Conservation (phyloP, 1,140 invertebrate genomes). For the Leptopilina clavipes region DNA sequence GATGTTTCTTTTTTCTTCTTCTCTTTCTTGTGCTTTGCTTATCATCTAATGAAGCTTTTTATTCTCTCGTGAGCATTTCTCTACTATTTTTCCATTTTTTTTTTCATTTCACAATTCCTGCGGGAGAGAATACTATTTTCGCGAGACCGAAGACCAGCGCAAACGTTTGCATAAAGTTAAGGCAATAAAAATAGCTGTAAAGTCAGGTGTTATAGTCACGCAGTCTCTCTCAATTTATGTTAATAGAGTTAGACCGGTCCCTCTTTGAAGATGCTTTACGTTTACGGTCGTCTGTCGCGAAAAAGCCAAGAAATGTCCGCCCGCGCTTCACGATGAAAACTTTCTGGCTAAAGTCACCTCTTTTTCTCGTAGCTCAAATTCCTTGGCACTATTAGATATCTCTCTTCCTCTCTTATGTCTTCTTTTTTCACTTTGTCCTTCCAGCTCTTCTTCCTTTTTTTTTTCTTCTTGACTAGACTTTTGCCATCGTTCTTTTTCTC, state of each 20-base stretch:
- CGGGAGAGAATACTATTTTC: constrained; percentile 17
- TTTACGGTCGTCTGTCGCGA: constrained; percentile 42
- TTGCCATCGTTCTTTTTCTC: constrained; percentile 15
- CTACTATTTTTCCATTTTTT: background rate
- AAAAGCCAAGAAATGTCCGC: constrained; percentile 32
- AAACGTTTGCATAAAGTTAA: constrained; percentile 55
- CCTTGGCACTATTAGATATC: constrained; percentile 4
- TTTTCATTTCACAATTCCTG: constrained; percentile 12
- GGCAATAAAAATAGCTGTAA: constrained; percentile 61
- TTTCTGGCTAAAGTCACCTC: constrained; percentile 10
- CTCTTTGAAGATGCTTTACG: constrained; percentile 60
- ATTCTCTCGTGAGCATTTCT: constrained; percentile 20
- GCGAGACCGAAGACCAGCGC: constrained; percentile 16
- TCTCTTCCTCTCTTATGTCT: background rate
- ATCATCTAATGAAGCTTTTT: constrained; percentile 12
- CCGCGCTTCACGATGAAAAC: background rate
- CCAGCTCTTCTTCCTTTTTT: background rate
- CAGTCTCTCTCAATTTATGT: constrained; percentile 59
- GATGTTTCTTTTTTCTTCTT: background rate
- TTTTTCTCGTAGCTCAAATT: background rate
- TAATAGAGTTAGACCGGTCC: constrained; percentile 58
- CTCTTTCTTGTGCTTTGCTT: background rate
- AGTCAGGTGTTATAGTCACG: constrained; percentile 61
- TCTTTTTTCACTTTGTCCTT: constrained; percentile 10
- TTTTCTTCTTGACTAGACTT: background rate